Evolutionary conservation across 2,113 vertebrate species (phyloP).

Genomic region (Rhinoptilus africanus): DNA sequence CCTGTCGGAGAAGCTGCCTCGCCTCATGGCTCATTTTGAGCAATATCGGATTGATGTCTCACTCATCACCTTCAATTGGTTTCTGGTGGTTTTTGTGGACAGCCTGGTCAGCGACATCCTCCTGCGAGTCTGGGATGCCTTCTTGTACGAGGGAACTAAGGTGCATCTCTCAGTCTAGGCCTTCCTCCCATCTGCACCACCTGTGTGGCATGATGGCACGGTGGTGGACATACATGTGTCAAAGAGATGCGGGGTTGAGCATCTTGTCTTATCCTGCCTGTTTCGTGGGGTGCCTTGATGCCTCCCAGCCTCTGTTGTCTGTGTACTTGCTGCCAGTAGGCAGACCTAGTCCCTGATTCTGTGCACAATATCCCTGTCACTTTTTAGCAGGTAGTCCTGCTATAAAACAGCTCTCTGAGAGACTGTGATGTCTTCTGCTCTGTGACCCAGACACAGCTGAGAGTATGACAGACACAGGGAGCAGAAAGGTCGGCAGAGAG

Average conservation of each 20-base stretch:
- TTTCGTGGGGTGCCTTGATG: neutral
- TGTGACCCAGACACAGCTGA: neutral
- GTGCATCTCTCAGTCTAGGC: constrained; percentile 51
- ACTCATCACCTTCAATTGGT: constrained; percentile 93
- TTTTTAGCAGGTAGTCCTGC: neutral
- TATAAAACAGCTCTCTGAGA: neutral
- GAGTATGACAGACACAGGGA: neutral
- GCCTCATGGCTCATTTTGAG: constrained; percentile 84
- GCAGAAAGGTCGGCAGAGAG: neutral
- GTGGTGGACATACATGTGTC: neutral
- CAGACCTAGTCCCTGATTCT: neutral
- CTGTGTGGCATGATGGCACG: neutral
- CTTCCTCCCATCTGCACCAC: neutral
- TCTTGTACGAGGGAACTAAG: constrained; percentile 94
- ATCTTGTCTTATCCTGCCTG: neutral
- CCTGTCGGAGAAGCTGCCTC: constrained; percentile 87
- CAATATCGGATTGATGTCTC: constrained; percentile 84
- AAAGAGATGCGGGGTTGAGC: neutral
- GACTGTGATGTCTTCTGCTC: neutral
- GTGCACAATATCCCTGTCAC: neutral
- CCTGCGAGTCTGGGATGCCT: constrained; percentile 90
- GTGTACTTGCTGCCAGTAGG: neutral
- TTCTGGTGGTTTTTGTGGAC: constrained; percentile 92
- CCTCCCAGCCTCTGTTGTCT: neutral
- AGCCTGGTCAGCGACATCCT: constrained; percentile 89